These are phyloP conservation scores for Tineola bisselliella DNA, from an alignment of 2,888 invertebrate genomes.

Conservation along the genomic window DNA sequence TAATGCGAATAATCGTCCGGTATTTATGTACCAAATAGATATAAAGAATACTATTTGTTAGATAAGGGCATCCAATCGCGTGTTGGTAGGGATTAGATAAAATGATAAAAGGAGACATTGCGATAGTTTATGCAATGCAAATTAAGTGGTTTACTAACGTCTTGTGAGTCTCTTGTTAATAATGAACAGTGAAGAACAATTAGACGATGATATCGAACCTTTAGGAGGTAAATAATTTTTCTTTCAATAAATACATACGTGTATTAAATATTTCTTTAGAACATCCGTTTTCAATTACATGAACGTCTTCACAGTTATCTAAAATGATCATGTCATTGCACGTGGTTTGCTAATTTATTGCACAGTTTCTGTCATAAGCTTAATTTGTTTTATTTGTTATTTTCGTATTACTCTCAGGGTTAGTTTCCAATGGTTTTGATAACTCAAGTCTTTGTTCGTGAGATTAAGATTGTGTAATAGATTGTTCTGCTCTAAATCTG, in stretches of 20 bases:
- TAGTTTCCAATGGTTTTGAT: no score
- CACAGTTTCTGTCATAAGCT: no score
- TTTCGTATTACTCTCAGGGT: no score
- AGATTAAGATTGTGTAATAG: no score
- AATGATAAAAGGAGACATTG: neutral
- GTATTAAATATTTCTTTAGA: no score
- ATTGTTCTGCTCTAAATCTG: no score
- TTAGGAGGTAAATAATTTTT: slow-evolving; percentile 23
- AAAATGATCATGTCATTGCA: no score
- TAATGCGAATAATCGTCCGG: neutral
- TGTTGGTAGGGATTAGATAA: slow-evolving; percentile 7
- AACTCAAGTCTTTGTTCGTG: no score
- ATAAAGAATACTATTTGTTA: slow-evolving; percentile 2
- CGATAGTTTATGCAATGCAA: neutral
- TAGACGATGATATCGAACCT: slow-evolving; percentile 27
- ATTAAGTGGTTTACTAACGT: neutral
- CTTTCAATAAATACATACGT: no score
- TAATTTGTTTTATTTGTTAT: no score
- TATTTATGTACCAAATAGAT: neutral
- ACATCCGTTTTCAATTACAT: no score
- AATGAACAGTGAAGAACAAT: neutral
- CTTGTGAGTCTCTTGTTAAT: neutral
- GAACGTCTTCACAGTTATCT: neutral
- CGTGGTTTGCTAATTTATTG: no score
- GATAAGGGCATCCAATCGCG: slow-evolving; percentile 5